A percentile compares a stretch with the other conserved stretches of the same genome.
phyloP scores from a whole-genome alignment of 2,888 invertebrate genomes.

The Vannuccia rotundouncinata region DNA sequence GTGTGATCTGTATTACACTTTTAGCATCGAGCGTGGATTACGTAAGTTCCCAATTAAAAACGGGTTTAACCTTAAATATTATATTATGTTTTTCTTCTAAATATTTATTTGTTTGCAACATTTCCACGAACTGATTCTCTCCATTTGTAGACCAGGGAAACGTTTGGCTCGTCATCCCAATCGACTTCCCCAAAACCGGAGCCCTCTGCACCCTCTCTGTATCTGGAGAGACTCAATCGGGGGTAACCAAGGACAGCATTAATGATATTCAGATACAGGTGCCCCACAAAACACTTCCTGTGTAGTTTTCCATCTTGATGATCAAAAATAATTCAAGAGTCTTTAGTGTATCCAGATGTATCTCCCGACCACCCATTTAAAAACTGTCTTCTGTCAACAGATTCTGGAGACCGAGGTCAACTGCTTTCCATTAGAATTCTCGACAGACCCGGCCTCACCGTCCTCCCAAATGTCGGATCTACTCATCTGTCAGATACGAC shows the following conservation, averaged over 20 bases:
- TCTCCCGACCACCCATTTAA: too few species aligned
- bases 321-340: too few species aligned
- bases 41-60: background rate
- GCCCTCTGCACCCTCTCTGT: background rate
- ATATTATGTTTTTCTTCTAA: too few species aligned
- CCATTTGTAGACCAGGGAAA: background rate
- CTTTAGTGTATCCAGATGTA: too few species aligned
- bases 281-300: too few species aligned
- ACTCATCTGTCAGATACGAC: background rate
- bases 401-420: background rate
- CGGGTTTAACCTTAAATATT: too few species aligned
- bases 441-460: background rate
- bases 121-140: background rate
- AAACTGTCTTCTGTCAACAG: too few species aligned
- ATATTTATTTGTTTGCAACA: background rate
- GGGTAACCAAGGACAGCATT: background rate
- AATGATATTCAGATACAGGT: background rate
- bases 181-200: background rate
- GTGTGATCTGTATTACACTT: background rate
- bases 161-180: background rate
- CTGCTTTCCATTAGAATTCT: background rate
- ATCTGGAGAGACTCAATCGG: background rate
- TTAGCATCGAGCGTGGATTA: background rate
- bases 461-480: background rate
- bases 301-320: too few species aligned